Evolutionary conservation across 2,797 vertebrate genomes (phyloP), one percentile per base, ranked within the genome.

Genomic region (Crocidura indochinensis): DNA sequence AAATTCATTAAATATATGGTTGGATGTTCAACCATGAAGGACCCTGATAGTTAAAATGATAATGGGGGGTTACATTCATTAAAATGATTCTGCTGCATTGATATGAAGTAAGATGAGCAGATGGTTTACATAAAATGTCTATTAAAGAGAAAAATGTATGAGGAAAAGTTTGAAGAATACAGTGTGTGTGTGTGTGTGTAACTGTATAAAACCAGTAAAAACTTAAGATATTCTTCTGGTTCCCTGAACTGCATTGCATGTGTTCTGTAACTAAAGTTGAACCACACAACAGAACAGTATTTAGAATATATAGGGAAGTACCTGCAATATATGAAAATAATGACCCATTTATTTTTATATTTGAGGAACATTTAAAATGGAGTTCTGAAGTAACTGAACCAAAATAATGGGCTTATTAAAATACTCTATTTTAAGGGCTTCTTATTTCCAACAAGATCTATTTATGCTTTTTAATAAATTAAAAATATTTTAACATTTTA

Each of bases 391-490:
- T 64, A 84, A 76, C 0, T 46, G 46, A 93, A 79, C 71, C n/a
- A 82, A 91, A 73, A 83, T 60, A 72, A 47, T 88, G 44, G 4
- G 2, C 60, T 53, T 56, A 77, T 73, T 77, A 69, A 95, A 91
- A 93, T 72, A 67, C 38, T 73, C 88, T 56, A 47, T 94, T 92
- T 93, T 84, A 73, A 69, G 81, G 65, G 71, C 19, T 22, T 26
- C 10, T 47, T 49, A 79, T 84, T 96, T 89, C 74, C 51, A 47
- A 53, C 60, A 87, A 78, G 93, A 92, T 75, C 84, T 87, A 93
- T 79, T 89, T 94, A 85, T 77, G 84, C 73, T 89, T 93, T 84
- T 94, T 92, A 94, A 95, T 95, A 94, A 89, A 77, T 92, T 68
- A 94, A 93, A 91, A 69, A 51, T 47, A 80, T 78, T 92, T 92